These are phyloP conservation scores for Hypomecis atomaria DNA, from an alignment of 2,888 invertebrate species.

Conservation along the genomic window DNA sequence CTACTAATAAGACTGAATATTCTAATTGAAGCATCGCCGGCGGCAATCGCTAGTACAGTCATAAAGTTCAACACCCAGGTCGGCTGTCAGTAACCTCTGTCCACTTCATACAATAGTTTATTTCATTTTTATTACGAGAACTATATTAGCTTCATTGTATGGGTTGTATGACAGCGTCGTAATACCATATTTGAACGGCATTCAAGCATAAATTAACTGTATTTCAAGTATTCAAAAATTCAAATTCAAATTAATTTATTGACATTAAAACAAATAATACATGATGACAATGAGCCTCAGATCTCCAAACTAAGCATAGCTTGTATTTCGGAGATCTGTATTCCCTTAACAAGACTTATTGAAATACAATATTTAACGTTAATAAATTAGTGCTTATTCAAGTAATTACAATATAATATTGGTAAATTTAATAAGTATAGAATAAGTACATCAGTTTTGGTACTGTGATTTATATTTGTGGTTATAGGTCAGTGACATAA, in stretches of 20 bases:
- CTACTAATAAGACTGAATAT: background rate
- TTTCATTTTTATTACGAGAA: constrained; percentile 28
- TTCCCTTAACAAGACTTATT: too few species aligned
- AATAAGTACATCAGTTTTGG: background rate
- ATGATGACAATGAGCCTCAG: too few species aligned
- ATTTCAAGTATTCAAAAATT: too few species aligned
- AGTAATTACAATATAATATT: too few species aligned
- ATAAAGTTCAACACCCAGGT: constrained; percentile 41
- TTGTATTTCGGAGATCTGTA: too few species aligned
- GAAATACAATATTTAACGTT: too few species aligned
- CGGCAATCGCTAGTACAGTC: background rate
- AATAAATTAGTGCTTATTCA: too few species aligned
- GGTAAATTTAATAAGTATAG: too few species aligned
- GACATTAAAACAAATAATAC: too few species aligned
- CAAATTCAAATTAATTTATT: too few species aligned
- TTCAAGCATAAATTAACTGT: constrained; percentile 15
- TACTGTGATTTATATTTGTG: background rate
- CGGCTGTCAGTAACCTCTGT: constrained; percentile 40
- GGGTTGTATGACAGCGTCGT: constrained; percentile 16
- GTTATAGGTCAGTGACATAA: constrained; percentile 4
- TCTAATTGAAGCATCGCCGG: background rate
- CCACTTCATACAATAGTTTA: constrained; percentile 29
- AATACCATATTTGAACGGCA: constrained; percentile 21
- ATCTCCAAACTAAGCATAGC: too few species aligned
- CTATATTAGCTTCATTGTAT: constrained; percentile 28